Evolutionary conservation across 2,888 invertebrate species (phyloP).

Genomic region (Ypsolopha sequella): DNA sequence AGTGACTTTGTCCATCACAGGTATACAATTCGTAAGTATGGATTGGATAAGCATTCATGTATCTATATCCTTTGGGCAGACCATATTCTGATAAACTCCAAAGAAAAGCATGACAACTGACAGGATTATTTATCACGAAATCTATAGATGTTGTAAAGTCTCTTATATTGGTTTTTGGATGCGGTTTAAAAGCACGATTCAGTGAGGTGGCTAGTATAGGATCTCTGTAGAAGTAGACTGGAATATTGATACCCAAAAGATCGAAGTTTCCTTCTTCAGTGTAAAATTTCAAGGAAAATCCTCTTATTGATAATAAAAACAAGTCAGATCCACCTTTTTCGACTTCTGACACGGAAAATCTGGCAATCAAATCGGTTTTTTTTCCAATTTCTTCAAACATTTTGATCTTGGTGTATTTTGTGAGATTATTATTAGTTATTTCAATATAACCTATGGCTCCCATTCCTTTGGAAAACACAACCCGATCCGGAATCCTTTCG

Average conservation of each 20-base stretch:
- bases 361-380: slow-evolving; percentile 77
- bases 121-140: slow-evolving; percentile 46
- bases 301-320: slow-evolving; percentile 81
- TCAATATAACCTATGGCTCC: slow-evolving; percentile 87
- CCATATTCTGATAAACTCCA: slow-evolving; percentile 75
- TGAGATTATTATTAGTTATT: slow-evolving; percentile 85
- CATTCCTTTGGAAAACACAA: slow-evolving; percentile 93
- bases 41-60: slow-evolving; percentile 92
- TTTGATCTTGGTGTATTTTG: slow-evolving; percentile 79
- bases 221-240: background rate
- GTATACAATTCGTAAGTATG: slow-evolving; percentile 93
- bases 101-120: background rate
- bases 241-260: background rate
- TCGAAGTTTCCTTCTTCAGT: background rate
- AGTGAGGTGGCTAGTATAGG: slow-evolving; percentile 81
- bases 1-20: slow-evolving; percentile 74
- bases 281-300: slow-evolving; percentile 75
- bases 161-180: slow-evolving; percentile 86
- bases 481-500: slow-evolving; percentile 92
- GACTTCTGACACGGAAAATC: slow-evolving; percentile 85
- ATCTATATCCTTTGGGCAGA: slow-evolving; percentile 88
- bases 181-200: slow-evolving; percentile 90
- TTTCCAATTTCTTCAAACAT: slow-evolving; percentile 81
- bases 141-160: slow-evolving; percentile 92
- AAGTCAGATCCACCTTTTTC: slow-evolving; percentile 88